These are phyloP conservation scores for Cladopsammia gracilis DNA, from an alignment of 64 coral and sea anemone genomes.

Conservation along the genomic window DNA sequence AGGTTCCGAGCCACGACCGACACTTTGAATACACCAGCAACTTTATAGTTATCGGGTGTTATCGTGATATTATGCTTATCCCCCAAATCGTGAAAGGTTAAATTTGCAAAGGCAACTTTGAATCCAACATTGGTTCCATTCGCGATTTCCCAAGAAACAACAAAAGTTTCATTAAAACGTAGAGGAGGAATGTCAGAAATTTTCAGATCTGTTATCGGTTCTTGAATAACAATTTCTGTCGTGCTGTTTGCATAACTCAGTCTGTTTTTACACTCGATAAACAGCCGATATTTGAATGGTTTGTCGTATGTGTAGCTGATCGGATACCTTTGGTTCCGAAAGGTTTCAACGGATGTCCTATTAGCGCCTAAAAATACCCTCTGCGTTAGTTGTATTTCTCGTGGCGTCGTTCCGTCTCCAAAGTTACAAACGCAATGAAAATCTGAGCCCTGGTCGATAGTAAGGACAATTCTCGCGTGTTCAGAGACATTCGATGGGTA, in stretches of 20 bases:
- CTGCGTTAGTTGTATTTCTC: background rate
- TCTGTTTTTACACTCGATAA: slow-evolving; percentile 16
- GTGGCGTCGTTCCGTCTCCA: background rate
- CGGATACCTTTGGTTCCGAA: slow-evolving; percentile 1
- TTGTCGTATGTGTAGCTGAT: background rate
- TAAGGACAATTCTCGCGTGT: background rate
- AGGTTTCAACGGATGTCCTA: background rate
- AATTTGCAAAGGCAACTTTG: background rate
- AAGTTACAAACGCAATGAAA: background rate
- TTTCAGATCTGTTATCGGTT: slow-evolving; percentile 12
- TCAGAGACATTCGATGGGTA: slow-evolving; percentile 23
- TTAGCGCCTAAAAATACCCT: background rate
- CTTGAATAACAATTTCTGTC: slow-evolving; percentile 5
- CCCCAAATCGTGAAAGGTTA: background rate
- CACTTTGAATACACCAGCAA: slow-evolving; percentile 1
- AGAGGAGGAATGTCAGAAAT: background rate
- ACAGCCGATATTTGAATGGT: background rate
- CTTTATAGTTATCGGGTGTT: background rate
- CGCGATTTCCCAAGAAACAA: background rate
- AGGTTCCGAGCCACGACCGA: slow-evolving; percentile 10
- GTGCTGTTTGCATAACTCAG: background rate
- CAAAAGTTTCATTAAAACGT: background rate
- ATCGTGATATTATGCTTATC: background rate
- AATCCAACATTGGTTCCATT: slow-evolving; percentile 25
- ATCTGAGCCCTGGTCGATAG: slow-evolving; percentile 21